Conservation (phyloP, 2,797 vertebrate species). For the Phrynocephalus forsythii region DNA sequence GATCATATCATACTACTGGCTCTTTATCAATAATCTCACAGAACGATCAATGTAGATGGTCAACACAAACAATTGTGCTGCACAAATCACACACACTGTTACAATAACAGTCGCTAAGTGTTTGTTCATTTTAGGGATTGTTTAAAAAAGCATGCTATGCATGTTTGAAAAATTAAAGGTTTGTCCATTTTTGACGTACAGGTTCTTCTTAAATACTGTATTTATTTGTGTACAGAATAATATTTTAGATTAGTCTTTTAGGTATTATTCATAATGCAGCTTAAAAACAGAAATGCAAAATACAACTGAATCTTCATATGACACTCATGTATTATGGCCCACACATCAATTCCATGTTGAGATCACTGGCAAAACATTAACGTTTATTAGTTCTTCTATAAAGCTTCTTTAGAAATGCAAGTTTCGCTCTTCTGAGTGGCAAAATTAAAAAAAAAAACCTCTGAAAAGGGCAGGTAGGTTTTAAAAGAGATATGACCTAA, state of each 20-base stretch:
- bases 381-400: conserved; percentile 69
- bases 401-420: conserved; percentile 70
- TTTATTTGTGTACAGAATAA: not conserved
- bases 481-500: conserved; percentile 75
- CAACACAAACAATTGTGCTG: too few relatives aligned
- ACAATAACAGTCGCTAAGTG: not conserved
- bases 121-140: not conserved
- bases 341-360: conserved; percentile 39
- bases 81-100: not conserved
- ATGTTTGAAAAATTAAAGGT: not conserved
- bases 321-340: not conserved
- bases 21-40: not conserved
- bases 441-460: conserved; percentile 53
- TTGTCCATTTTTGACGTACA: not conserved
- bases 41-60: not conserved
- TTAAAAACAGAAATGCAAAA: not conserved
- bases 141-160: not conserved
- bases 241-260: not conserved
- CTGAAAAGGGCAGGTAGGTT: conserved; percentile 72
- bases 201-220: not conserved
- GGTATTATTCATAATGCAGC: not conserved
- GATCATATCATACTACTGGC: not conserved
- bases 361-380: conserved; percentile 69
- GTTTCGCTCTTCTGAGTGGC: conserved; percentile 73
- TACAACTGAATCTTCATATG: not conserved